phyloP scores from a whole-genome alignment of 2,888 invertebrate species.

The Augiades crinisus region DNA sequence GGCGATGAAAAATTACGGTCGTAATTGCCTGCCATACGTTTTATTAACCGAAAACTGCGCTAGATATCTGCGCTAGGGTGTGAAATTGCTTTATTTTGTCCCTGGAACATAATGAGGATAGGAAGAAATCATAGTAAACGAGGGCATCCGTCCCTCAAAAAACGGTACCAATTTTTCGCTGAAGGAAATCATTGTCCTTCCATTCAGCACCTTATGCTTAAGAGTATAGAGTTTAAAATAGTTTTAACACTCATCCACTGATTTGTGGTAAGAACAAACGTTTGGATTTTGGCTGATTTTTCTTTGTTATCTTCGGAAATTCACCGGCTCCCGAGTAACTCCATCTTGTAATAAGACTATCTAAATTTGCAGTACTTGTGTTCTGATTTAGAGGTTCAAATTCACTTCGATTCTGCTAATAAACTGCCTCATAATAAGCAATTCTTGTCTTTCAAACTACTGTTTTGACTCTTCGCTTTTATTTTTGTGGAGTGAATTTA shows the following conservation, averaged over 20 bases:
- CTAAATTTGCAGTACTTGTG: slow-evolving; percentile 13
- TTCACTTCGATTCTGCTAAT: background rate
- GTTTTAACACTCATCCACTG: background rate
- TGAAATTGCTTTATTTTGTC: slow-evolving; percentile 52
- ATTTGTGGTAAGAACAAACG: slow-evolving; percentile 30
- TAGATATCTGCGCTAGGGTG: slow-evolving; percentile 30
- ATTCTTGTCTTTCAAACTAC: slow-evolving; percentile 4
- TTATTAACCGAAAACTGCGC: slow-evolving; percentile 12
- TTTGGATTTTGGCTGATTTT: slow-evolving; percentile 44
- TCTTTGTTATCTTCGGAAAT: slow-evolving; percentile 45
- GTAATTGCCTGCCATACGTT: slow-evolving; percentile 19
- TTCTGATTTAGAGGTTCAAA: slow-evolving; percentile 8
- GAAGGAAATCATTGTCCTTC: background rate
- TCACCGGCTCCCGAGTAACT: slow-evolving; percentile 36
- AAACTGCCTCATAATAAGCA: no score
- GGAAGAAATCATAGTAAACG: slow-evolving; percentile 50
- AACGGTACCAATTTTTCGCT: slow-evolving; percentile 17
- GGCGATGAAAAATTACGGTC: slow-evolving; percentile 12
- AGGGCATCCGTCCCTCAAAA: slow-evolving; percentile 39
- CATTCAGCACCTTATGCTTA: background rate
- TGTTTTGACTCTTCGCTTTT: background rate
- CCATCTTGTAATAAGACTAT: slow-evolving; percentile 30
- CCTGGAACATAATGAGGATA: slow-evolving; percentile 45
- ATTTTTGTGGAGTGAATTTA: no score
- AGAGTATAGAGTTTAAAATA: background rate